Base-by-base conservation (phyloP, 2,113 vertebrate species). In the Neogobius melanostomus region DNA sequence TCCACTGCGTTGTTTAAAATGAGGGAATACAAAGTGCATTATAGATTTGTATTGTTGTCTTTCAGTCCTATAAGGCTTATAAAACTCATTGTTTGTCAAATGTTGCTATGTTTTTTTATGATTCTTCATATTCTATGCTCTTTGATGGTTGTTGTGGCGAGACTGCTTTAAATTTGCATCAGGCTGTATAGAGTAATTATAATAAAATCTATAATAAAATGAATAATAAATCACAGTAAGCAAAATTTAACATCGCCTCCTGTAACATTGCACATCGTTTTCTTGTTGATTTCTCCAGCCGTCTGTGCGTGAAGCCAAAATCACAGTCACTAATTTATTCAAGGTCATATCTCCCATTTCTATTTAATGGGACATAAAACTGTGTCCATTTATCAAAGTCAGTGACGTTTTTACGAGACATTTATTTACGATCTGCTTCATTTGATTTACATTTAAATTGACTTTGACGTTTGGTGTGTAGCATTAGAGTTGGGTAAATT, bases 111-210 rank as follows among this genome's bases (percentile, higher is more conserved):
- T 10, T 10, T 56, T 57, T 57, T 57, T 17, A 57, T 57, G 54
- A 10, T 5, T 16, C 16, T 56, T 51, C 21, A 72, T 79, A 64
- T 85, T 70, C 81, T 48, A 46, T 69, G 60, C 71, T 51, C 66
- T 90, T 86, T 88, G 78, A 86, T 76, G 71, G 79, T 82, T 49
- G 46, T 80, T 60, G 47, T 60, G 36, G 74, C 54, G 65, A 81
- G 56, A 72, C 42, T 76, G 48, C 6, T 46, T 52, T 81, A 59
- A 73, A 75, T 72, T 52, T 69, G 5, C 65, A 56, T 60, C 52
- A 68, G 66, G 64, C 49, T 51, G 49, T 14, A 51, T 12, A 51
- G 49, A 51, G 3, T 51, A 51, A 51, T 51, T 11, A 14, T 11
- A 51, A 14, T 51, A 11, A 51, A 51, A 51, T 6, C 49, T 4